Evolutionary conservation across 2,888 invertebrate genomes (phyloP).

Genomic region (Drosophila antonietae): DNA sequence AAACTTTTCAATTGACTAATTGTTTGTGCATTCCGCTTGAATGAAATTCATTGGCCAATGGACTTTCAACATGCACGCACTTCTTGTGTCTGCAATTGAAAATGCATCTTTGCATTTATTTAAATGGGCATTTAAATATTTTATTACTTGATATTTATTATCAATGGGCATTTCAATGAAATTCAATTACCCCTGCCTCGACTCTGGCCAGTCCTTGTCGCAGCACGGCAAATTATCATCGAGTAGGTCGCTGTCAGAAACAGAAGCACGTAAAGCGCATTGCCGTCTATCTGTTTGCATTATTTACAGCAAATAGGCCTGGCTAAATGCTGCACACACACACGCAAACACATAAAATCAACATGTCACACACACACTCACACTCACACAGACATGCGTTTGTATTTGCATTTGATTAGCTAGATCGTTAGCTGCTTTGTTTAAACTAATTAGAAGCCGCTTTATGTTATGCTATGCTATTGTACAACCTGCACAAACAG

Average conservation of each 20-base stretch:
- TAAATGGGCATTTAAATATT: constrained; percentile 7
- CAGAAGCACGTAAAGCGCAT: constrained; percentile 32
- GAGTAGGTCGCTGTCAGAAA: constrained; percentile 44
- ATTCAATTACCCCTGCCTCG: constrained; percentile 21
- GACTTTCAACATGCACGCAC: background rate
- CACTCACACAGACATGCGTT: background rate
- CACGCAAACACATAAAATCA: constrained; percentile 5
- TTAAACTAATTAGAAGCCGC: background rate
- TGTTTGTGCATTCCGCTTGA: constrained; percentile 41
- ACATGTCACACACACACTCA: constrained; percentile 2
- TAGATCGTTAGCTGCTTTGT: constrained; percentile 9
- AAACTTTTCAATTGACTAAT: constrained; percentile 45
- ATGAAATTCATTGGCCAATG: background rate
- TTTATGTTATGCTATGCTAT: background rate
- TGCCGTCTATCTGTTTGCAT: constrained; percentile 18
- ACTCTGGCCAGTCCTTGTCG: background rate
- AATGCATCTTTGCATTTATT: background rate
- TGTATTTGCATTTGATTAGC: constrained; percentile 5
- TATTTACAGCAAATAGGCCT: constrained; percentile 32
- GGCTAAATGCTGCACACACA: constrained; percentile 17
- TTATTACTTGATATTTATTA: constrained; percentile 8
- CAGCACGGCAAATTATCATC: constrained; percentile 7
- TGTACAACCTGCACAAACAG: background rate
- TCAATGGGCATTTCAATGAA: constrained; percentile 33
- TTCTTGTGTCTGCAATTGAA: background rate